These are phyloP conservation scores for Lathamus discolor DNA, from an alignment of 2,113 vertebrate species.

Conservation along the genomic window DNA sequence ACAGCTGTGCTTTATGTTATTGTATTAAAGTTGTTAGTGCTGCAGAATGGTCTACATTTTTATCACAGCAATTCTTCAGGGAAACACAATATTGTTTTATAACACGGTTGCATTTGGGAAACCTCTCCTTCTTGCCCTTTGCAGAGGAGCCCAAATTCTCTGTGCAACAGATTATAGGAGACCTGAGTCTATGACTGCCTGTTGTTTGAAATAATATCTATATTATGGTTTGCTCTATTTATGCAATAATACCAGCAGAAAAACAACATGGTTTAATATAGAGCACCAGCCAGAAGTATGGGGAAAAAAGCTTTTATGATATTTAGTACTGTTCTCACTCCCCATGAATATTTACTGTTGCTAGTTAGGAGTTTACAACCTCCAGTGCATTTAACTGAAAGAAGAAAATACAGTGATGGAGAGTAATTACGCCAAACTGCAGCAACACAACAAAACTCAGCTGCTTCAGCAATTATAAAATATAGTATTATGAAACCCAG, in stretches of 20 bases:
- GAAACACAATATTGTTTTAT: conserved; percentile 42
- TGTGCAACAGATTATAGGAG: neutral
- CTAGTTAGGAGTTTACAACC: conserved; percentile 65
- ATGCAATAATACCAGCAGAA: neutral
- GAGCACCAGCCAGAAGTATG: conserved; percentile 2
- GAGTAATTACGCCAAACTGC: conserved; percentile 63
- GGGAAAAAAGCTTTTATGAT: conserved; percentile 34
- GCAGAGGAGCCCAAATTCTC: neutral
- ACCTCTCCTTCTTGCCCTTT: neutral
- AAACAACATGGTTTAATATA: neutral
- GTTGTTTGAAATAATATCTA: neutral
- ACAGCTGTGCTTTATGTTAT: conserved; percentile 60
- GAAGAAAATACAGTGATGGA: conserved; percentile 62
- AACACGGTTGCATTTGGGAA: neutral
- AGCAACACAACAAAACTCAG: conserved; percentile 49
- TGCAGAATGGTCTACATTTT: conserved; percentile 2
- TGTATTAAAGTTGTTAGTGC: conserved; percentile 56
- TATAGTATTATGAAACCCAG: conserved; percentile 30
- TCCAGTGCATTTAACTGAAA: conserved; percentile 58
- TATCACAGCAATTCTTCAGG: conserved; percentile 47
- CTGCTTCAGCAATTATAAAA: conserved; percentile 47
- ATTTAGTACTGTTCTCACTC: conserved; percentile 41
- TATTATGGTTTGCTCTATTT: neutral
- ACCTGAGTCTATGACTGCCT: neutral
- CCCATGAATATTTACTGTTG: conserved; percentile 55